Percentiles rank a stretch among this genome's conserved stretches.
phyloP scores from a whole-genome alignment of 2,888 invertebrate species.

The Rhodophaea formosa region DNA sequence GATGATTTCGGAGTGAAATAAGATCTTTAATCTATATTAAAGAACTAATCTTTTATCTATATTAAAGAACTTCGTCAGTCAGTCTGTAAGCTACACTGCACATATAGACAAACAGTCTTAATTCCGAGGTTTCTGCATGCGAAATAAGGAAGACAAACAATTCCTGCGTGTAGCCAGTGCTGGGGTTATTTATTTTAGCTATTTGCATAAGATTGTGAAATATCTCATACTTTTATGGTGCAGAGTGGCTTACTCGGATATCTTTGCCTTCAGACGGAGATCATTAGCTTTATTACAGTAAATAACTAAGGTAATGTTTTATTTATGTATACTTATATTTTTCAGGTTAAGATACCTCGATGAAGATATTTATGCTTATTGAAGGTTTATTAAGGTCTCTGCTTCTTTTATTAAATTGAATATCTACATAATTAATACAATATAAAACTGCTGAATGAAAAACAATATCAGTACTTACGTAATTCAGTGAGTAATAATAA shows the following conservation, averaged over 20 bases:
- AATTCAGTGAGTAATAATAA: too few relatives aligned
- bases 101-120: not conserved
- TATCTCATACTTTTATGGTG: not conserved
- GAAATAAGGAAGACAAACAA: not conserved
- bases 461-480: too few relatives aligned
- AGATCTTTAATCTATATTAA: too few relatives aligned
- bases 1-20: too few relatives aligned
- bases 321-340: not conserved
- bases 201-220: not conserved
- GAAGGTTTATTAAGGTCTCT: too few relatives aligned
- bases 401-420: too few relatives aligned
- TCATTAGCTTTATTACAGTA: not conserved
- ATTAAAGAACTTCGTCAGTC: too few relatives aligned
- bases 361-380: too few relatives aligned
- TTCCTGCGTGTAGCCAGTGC: not conserved
- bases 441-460: too few relatives aligned
- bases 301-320: not conserved
- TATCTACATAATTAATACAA: too few relatives aligned
- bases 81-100: not conserved
- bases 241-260: not conserved
- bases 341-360: too few relatives aligned
- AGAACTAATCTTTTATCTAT: too few relatives aligned
- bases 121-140: not conserved
- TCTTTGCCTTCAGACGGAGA: not conserved
- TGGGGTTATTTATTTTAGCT: not conserved